Evolutionary conservation across 2,797 vertebrate species (phyloP).

Genomic region (Cossypha heuglini): DNA sequence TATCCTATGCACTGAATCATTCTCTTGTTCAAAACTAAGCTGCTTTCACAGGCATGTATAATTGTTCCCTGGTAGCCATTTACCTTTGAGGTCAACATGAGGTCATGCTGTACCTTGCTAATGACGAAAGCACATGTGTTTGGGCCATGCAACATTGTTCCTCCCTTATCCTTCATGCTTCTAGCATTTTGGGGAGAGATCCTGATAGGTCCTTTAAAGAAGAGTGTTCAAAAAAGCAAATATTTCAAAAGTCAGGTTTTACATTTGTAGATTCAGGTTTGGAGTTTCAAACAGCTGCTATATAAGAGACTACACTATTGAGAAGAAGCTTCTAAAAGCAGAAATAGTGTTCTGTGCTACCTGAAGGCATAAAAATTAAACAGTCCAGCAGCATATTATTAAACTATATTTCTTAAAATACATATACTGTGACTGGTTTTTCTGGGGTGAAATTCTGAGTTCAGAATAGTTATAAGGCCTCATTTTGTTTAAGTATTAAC

Average conservation of each 20-base stretch:
- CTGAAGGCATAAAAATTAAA: slow-evolving; percentile 20
- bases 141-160: slow-evolving; percentile 67
- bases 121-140: slow-evolving; percentile 69
- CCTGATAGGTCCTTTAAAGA: slow-evolving; percentile 69
- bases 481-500: neutral
- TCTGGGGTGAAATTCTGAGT: neutral
- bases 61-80: slow-evolving; percentile 54
- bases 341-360: slow-evolving; percentile 1
- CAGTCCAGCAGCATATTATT: slow-evolving; percentile 50
- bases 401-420: slow-evolving; percentile 33
- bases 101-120: slow-evolving; percentile 70
- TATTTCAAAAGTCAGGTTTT: slow-evolving; percentile 71
- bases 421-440: slow-evolving; percentile 46
- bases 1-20: slow-evolving; percentile 43
- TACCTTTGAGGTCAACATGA: slow-evolving; percentile 69
- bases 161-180: slow-evolving; percentile 69
- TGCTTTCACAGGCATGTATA: slow-evolving; percentile 53
- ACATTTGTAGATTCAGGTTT: slow-evolving; percentile 56
- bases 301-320: slow-evolving; percentile 27
- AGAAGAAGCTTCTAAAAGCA: slow-evolving; percentile 18
- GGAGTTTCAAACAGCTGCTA: slow-evolving; percentile 59
- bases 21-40: slow-evolving; percentile 40
- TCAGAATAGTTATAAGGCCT: neutral
- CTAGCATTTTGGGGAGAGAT: slow-evolving; percentile 67
- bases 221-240: slow-evolving; percentile 70